Base-by-base conservation (phyloP, 2,797 vertebrate genomes). In the Urophycis tenuis region DNA sequence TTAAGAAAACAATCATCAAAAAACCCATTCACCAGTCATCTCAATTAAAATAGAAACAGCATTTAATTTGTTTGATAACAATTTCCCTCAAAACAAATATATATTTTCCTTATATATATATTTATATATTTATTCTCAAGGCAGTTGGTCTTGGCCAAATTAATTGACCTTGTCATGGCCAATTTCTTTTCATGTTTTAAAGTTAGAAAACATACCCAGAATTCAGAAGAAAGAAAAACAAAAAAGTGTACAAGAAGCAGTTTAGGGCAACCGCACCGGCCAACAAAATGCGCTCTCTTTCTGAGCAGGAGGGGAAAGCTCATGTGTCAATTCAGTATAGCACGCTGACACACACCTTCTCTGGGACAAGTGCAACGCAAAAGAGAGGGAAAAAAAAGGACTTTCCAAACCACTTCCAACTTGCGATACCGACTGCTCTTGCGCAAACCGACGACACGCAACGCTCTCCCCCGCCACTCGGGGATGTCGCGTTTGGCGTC, bases 1-100 rank as follows among this genome's bases (percentile, higher is more conserved):
- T 86, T 88, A 77, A 88, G 92, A 86, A 86, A 86, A 93, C 91
- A 91, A 91, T 81, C 89, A 91, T 89, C 87, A 91, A 83, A 83
- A 84, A 82, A 84, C 92, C 93, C 93, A 90, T 88, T 88, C 92
- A 93, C 93, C 92, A 91, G 87, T 90, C 87, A 92, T 90, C 88
- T 92, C 83, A 92, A 90, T 93, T 93, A 93, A 93, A 93, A 93
- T 91, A 93, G 87, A 93, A 93, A 92, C 86, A 90, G 87, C 87
- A 85, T 90, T 87, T 88, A 78, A 90, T 87, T 71, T 87, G 85
- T 78, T 85, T 78, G 81, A 85, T 91, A 89, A 90, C 84, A 90
- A 88, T 92, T 90, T 91, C 92, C 92, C 92, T 93, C 92, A 90
- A 93, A 93, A 92, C 91, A 92, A 92, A 93, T 89, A 92, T 89